These are phyloP conservation scores for Caranx ignobilis DNA, from an alignment of 2,113 vertebrate genomes.

Conservation along the genomic window DNA sequence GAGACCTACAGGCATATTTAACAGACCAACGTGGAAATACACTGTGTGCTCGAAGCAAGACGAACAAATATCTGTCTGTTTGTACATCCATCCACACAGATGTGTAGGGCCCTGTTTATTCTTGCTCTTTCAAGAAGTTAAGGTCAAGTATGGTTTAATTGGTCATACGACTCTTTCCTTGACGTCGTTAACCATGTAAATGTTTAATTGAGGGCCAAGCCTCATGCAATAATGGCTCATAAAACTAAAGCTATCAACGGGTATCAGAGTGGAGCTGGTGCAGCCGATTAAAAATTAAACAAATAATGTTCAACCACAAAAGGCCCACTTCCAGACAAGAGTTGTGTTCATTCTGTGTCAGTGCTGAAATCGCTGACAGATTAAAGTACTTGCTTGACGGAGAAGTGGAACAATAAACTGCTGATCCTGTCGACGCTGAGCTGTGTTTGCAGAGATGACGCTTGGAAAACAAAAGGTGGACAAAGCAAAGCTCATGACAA, in stretches of 20 bases:
- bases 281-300: not conserved
- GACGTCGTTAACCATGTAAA: conserved; percentile 45
- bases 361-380: conserved; percentile 15
- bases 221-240: conserved; percentile 29
- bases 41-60: not conserved
- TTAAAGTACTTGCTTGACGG: conserved; percentile 19
- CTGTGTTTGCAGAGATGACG: conserved; percentile 55
- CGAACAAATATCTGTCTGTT: conserved; percentile 5
- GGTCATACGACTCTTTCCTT: conserved; percentile 18
- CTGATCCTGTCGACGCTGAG: conserved; percentile 14
- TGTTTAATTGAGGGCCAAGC: conserved; percentile 53
- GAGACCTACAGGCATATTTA: not conserved
- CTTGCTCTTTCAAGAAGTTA: conserved; percentile 12
- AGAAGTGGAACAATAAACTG: conserved; percentile 51
- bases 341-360: not conserved
- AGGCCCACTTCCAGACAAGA: not conserved
- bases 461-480: conserved; percentile 34
- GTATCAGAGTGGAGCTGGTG: conserved; percentile 11
- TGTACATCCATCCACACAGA: not conserved
- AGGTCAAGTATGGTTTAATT: conserved; percentile 29
- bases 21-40: not conserved
- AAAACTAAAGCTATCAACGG: conserved; percentile 52
- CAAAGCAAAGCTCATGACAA: conserved; percentile 50
- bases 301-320: conserved; percentile 23
- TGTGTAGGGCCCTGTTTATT: conserved; percentile 7